A percentile compares a stretch with the other conserved stretches of the same genome.
These are phyloP conservation scores for Syndactyla subalaris DNA, from an alignment of 2,797 vertebrate genomes.

Conservation along the genomic window DNA sequence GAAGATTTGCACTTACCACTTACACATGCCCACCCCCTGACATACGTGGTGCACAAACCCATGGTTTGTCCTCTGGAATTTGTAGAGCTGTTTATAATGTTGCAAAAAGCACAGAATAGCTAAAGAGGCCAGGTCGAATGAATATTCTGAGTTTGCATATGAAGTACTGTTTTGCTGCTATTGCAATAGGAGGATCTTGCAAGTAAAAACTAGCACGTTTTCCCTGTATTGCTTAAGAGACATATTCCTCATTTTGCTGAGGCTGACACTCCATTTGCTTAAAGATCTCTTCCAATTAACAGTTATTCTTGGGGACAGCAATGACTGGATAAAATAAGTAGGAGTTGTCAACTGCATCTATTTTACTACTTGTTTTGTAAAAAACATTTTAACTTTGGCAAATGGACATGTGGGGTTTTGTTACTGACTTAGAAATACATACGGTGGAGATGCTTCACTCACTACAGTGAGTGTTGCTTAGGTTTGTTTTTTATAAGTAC, in stretches of 20 bases:
- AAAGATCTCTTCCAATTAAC: not conserved
- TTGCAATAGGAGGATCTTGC: not conserved
- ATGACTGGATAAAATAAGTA: not conserved
- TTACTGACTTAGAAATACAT: not conserved
- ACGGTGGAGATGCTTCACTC: not conserved
- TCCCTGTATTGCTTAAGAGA: not conserved
- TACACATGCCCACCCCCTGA: not conserved
- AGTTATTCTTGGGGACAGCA: not conserved
- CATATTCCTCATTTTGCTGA: not conserved
- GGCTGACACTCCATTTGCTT: not conserved
- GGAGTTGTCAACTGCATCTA: not conserved
- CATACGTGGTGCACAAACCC: not conserved
- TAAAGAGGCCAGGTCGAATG: not conserved
- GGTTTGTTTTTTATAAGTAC: not conserved
- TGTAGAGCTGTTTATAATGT: not conserved
- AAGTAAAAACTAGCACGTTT: not conserved
- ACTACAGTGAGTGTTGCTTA: not conserved
- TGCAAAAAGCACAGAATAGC: not conserved
- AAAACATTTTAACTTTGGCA: not conserved
- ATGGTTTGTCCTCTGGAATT: not conserved
- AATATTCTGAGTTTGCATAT: not conserved
- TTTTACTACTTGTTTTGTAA: not conserved
- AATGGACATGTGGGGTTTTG: not conserved
- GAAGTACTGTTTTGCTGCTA: not conserved
- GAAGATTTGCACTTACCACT: not conserved